Percentiles rank a stretch among this genome's conserved stretches.
Conservation (phyloP, 2,888 invertebrate species). For the Coenonympha glycerion region DNA sequence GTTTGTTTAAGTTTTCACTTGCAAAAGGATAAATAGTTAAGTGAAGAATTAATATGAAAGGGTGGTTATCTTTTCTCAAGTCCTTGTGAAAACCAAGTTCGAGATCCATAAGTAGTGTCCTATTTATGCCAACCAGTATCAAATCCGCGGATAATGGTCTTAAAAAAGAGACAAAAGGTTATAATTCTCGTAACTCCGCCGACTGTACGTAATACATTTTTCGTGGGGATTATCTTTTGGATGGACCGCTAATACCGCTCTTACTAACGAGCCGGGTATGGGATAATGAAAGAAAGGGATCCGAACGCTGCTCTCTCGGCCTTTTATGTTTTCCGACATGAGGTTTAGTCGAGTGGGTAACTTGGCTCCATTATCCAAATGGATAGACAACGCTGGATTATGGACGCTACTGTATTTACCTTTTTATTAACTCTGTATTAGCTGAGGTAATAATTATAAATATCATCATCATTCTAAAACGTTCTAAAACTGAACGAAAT, state of each 20-base stretch:
- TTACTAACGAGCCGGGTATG: constrained; percentile 22
- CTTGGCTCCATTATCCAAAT: constrained; percentile 17
- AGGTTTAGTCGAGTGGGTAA: constrained; percentile 22
- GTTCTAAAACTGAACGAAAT: no score
- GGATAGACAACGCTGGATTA: not conserved
- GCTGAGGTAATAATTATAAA: no score
- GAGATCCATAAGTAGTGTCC: constrained; percentile 9
- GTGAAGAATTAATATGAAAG: no score
- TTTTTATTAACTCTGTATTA: no score
- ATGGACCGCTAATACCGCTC: constrained; percentile 20
- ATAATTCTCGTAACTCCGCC: constrained; percentile 21
- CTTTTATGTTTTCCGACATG: constrained; percentile 21
- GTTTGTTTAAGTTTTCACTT: no score
- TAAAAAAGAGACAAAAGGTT: constrained; percentile 26
- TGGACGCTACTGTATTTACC: not conserved
- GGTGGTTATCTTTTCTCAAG: no score
- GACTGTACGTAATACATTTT: constrained; percentile 23
- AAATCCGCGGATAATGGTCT: constrained; percentile 22
- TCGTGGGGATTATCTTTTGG: constrained; percentile 23
- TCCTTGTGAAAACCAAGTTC: no score
- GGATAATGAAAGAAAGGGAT: constrained; percentile 25
- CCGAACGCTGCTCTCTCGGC: constrained; percentile 16
- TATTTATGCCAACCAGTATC: constrained; percentile 17
- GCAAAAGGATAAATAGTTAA: no score
- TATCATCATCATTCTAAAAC: no score